Evolutionary conservation across 2,113 vertebrate species (phyloP).

Genomic region (Synodontis membranacea): DNA sequence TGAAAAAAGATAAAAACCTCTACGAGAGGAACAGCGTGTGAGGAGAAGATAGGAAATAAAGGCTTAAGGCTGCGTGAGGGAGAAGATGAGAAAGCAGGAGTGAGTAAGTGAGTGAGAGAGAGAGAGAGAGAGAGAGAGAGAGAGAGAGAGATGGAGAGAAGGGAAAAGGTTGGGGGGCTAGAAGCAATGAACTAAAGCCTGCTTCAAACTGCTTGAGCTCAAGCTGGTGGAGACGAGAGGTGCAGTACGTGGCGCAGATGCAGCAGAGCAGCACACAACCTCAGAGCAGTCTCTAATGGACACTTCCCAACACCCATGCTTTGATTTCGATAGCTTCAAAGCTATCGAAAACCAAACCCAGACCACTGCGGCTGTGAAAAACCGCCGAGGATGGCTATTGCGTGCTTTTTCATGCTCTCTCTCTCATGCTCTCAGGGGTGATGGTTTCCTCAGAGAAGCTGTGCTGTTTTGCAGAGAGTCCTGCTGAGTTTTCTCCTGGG

Average conservation of each 20-base stretch:
- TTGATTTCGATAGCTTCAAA: slow-evolving; percentile 15
- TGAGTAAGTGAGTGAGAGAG: neutral
- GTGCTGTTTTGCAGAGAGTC: slow-evolving; percentile 2
- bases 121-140: neutral
- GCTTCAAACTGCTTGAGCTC: slow-evolving; percentile 35
- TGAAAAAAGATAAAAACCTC: neutral
- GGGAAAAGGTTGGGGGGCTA: slow-evolving; percentile 1
- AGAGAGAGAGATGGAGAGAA: neutral
- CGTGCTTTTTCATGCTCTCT: neutral
- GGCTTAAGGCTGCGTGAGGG: neutral
- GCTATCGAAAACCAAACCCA: slow-evolving; percentile 16
- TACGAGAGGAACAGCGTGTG: slow-evolving; percentile 3
- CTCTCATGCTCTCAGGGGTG: neutral
- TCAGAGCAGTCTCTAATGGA: slow-evolving; percentile 43
- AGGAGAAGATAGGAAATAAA: slow-evolving; percentile 5
- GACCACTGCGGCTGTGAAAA: slow-evolving; percentile 29
- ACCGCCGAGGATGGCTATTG: slow-evolving; percentile 16
- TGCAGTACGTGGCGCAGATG: slow-evolving; percentile 1
- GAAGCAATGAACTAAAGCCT: slow-evolving; percentile 34
- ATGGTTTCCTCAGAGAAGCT: slow-evolving; percentile 16
- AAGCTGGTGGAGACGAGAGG: slow-evolving; percentile 40
- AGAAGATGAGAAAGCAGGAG: neutral
- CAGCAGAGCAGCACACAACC: slow-evolving; percentile 43
- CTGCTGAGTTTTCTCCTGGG: slow-evolving; percentile 22
- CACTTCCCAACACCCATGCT: slow-evolving; percentile 23